These are phyloP conservation scores for Picathartes gymnocephalus DNA, from an alignment of 2,113 vertebrate genomes.

Conservation along the genomic window DNA sequence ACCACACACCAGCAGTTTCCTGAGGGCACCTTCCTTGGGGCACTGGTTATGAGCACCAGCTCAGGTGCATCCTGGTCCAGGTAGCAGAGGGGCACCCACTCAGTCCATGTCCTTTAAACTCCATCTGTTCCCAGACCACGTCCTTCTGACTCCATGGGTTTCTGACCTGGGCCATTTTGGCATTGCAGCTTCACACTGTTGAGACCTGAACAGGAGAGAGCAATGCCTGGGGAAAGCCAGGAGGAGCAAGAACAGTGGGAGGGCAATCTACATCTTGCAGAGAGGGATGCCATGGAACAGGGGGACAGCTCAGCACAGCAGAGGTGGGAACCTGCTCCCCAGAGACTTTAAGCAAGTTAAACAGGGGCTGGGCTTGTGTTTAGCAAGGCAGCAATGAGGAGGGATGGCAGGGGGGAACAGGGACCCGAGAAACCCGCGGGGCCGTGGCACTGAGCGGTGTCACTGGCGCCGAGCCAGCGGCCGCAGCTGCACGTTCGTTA, in stretches of 20 bases:
- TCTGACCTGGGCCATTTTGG: neutral
- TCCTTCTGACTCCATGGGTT: neutral
- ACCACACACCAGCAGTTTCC: neutral
- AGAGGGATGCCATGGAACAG: neutral
- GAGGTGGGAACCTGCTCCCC: neutral
- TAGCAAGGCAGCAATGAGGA: neutral
- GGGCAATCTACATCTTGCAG: neutral
- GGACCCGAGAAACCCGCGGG: neutral
- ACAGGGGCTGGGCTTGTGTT: neutral
- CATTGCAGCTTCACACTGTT: neutral
- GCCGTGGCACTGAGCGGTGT: neutral
- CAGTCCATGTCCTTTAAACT: neutral
- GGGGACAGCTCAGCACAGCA: neutral
- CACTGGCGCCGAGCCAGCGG: neutral
- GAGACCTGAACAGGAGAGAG: neutral
- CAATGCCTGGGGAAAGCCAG: neutral
- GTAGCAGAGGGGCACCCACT: neutral
- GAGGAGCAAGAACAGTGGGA: neutral
- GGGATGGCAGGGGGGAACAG: neutral
- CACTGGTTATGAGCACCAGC: neutral
- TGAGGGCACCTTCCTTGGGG: neutral
- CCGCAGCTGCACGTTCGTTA: neutral
- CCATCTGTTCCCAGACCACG: neutral
- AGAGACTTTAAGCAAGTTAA: neutral
- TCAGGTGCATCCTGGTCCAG: fast-evolving